Conservation (phyloP, 2,888 invertebrate genomes). For the Caenorhabditis sp. region DNA sequence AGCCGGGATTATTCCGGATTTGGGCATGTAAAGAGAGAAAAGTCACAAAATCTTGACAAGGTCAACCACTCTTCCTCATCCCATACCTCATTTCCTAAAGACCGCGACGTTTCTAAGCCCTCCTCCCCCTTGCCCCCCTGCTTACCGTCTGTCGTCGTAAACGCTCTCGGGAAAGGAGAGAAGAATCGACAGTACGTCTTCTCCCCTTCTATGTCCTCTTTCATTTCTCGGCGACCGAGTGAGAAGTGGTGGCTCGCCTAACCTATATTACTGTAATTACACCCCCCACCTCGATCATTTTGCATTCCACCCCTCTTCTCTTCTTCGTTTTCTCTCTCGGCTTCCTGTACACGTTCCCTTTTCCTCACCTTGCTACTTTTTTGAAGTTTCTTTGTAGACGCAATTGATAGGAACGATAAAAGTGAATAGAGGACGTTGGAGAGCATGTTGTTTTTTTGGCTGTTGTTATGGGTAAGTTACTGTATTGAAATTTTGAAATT, state of each 20-base stretch:
- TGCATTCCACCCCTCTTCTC: slow-evolving; percentile 26
- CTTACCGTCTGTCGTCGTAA: slow-evolving; percentile 63
- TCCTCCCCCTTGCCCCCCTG: slow-evolving; percentile 18
- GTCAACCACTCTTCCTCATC: slow-evolving; percentile 19
- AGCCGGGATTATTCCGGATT: slow-evolving; percentile 44
- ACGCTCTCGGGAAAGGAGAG: slow-evolving; percentile 46
- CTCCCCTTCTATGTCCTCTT: slow-evolving; percentile 41
- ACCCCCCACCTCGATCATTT: slow-evolving; percentile 22
- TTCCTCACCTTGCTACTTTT: neutral
- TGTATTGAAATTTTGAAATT: neutral
- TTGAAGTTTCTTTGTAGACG: neutral
- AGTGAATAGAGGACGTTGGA: neutral
- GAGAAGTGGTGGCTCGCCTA: slow-evolving; percentile 53
- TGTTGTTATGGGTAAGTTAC: slow-evolving; percentile 43
- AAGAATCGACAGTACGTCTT: slow-evolving; percentile 17
- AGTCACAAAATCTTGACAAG: slow-evolving; percentile 30
- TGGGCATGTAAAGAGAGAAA: slow-evolving; percentile 18
- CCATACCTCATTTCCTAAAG: slow-evolving; percentile 31
- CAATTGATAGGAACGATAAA: neutral
- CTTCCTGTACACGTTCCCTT: slow-evolving; percentile 27
- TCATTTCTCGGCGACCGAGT: slow-evolving; percentile 36
- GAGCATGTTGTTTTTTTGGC: slow-evolving; percentile 32
- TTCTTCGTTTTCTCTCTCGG: slow-evolving; percentile 23
- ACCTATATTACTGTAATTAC: slow-evolving; percentile 69
- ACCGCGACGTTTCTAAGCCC: slow-evolving; percentile 52